A percentile compares a stretch with the other conserved stretches of the same genome.
phyloP scores from a whole-genome alignment of 2,888 invertebrate genomes.

The Brachypterus glaber region DNA sequence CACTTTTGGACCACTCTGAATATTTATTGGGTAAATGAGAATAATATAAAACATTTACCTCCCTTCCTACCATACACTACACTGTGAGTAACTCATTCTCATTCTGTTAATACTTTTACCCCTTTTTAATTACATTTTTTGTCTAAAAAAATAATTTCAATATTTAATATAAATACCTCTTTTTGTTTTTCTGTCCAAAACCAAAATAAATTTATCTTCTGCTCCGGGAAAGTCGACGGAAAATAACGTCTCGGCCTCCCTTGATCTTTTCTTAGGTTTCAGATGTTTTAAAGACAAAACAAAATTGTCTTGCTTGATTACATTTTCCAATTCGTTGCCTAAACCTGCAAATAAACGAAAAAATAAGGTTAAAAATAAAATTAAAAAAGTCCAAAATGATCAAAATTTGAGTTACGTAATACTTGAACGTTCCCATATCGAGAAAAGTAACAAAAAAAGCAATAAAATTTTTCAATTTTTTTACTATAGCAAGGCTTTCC shows the following conservation, averaged over 20 bases:
- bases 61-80: no score
- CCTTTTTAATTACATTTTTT: neutral
- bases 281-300: conserved; percentile 46
- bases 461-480: no score
- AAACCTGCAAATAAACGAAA: conserved; percentile 36
- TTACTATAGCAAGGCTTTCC: neutral
- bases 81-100: no score
- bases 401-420: no score
- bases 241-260: conserved; percentile 46
- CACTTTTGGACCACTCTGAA: no score
- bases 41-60: neutral
- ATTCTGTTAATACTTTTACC: no score
- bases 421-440: no score
- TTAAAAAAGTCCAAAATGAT: no score
- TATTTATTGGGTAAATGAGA: no score
- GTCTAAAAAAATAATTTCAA: no score
- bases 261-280: conserved; percentile 41
- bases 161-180: conserved; percentile 39
- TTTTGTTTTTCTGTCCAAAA: conserved; percentile 47
- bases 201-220: conserved; percentile 45
- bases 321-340: conserved; percentile 43
- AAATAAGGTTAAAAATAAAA: conserved; percentile 5
- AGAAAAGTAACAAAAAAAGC: no score
- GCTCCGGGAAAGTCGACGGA: conserved; percentile 46
- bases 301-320: conserved; percentile 45